phyloP scores from a whole-genome alignment of 2,888 invertebrate species.

The Herminia tarsipennalis region DNA sequence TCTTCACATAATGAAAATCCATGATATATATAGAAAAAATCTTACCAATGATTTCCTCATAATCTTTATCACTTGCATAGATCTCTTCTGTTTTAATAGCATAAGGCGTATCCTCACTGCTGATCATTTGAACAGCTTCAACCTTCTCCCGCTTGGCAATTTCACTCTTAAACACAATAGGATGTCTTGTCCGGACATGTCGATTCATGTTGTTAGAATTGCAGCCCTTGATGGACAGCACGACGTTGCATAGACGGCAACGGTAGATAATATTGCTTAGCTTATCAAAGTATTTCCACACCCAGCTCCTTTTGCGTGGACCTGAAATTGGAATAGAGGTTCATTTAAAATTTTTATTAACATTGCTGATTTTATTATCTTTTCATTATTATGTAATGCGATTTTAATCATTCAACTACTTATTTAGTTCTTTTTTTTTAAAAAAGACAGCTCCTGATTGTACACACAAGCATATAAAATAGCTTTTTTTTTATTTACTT shows the following conservation, averaged over 20 bases:
- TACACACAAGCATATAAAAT: too few species aligned
- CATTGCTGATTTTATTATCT: too few species aligned
- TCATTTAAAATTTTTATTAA: background rate
- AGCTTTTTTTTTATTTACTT: too few species aligned
- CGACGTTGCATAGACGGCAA: conserved; percentile 72
- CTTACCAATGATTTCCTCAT: conserved; percentile 36
- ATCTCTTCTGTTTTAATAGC: conserved; percentile 61
- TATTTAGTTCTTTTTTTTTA: too few species aligned
- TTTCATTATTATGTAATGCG: too few species aligned
- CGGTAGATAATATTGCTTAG: conserved; percentile 74
- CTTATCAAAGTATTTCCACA: conserved; percentile 79
- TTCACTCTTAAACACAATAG: conserved; percentile 62
- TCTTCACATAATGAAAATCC: too few species aligned
- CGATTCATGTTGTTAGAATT: conserved; percentile 81
- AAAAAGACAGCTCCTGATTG: too few species aligned
- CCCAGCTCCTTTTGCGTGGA: conserved; percentile 76
- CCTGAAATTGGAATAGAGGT: conserved; percentile 48
- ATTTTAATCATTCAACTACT: too few species aligned
- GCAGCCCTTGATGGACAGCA: conserved; percentile 77
- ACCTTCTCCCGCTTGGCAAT: conserved; percentile 46
- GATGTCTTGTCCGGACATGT: conserved; percentile 71
- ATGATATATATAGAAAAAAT: background rate
- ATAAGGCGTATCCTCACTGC: conserved; percentile 53
- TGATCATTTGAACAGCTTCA: conserved; percentile 33
- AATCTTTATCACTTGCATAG: conserved; percentile 54